Conservation (phyloP, 2,888 invertebrate species). For the Caradrina clavipalpis region DNA sequence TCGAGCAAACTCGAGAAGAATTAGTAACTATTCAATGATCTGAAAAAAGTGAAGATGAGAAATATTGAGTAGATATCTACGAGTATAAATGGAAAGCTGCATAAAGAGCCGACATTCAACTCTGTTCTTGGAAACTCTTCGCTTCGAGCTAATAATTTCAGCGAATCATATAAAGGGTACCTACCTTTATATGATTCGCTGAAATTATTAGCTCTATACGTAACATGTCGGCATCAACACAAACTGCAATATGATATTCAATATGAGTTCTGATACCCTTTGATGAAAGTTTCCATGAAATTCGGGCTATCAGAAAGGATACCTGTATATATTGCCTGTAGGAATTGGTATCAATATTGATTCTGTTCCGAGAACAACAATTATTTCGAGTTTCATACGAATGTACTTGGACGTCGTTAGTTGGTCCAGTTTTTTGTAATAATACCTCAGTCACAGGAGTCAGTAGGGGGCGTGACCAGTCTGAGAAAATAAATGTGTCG, state of each 20-base stretch:
- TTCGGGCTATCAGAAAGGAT: background rate
- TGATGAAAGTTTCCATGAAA: background rate
- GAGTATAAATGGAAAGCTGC: constrained; percentile 31
- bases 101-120: constrained; percentile 22
- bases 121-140: constrained; percentile 12
- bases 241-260: constrained; percentile 22
- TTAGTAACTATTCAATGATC: constrained; percentile 59
- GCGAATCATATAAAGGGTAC: no score
- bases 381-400: constrained; percentile 9
- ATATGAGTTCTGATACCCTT: background rate
- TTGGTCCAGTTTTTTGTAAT: constrained; percentile 39
- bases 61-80: constrained; percentile 35
- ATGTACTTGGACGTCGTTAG: constrained; percentile 18
- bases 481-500: constrained; percentile 60
- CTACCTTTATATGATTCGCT: no score
- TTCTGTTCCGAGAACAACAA: background rate
- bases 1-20: constrained; percentile 36
- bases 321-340: background rate
- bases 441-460: constrained; percentile 33
- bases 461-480: constrained; percentile 22
- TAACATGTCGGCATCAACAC: constrained; percentile 2
- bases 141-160: constrained; percentile 24
- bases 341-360: background rate
- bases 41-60: constrained; percentile 49
- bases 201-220: no score